phyloP scores from a whole-genome alignment of 2,888 invertebrate genomes.

The Epiblema foenella region DNA sequence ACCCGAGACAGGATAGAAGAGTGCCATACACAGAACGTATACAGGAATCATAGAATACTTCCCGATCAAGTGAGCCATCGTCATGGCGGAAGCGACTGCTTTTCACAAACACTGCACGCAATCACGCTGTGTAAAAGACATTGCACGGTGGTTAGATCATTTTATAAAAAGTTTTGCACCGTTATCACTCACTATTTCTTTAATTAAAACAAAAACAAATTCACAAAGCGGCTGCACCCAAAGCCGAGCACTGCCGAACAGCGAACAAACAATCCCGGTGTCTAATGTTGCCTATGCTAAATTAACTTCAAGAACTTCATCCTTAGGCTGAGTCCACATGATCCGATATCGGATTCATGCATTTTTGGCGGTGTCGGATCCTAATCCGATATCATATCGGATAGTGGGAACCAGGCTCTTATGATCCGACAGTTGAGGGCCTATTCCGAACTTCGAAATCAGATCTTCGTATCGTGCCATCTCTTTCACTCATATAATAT shows the following conservation, averaged over 20 bases:
- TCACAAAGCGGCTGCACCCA: constrained; percentile 80
- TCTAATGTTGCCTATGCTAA: constrained; percentile 60
- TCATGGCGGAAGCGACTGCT: constrained; percentile 79
- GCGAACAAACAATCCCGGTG: constrained; percentile 77
- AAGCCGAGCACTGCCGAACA: constrained; percentile 74
- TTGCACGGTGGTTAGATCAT: constrained; percentile 72
- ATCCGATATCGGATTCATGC: too few relatives aligned
- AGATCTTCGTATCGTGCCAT: too few relatives aligned
- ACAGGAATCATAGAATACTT: constrained; percentile 74
- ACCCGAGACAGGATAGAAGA: constrained; percentile 75
- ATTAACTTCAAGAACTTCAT: too few relatives aligned
- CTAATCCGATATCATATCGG: too few relatives aligned
- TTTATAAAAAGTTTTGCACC: constrained; percentile 66
- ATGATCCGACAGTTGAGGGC: too few relatives aligned
- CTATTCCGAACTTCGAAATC: too few relatives aligned
- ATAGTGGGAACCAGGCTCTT: too few relatives aligned
- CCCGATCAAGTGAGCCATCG: constrained; percentile 74
- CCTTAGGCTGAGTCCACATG: too few relatives aligned
- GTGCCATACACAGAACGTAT: constrained; percentile 76
- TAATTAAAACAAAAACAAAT: constrained; percentile 73
- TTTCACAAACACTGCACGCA: constrained; percentile 69
- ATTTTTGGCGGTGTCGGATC: too few relatives aligned
- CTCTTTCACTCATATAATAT: too few relatives aligned
- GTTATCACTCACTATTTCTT: constrained; percentile 71
- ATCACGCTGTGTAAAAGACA: constrained; percentile 66